These are phyloP conservation scores for Atherinosoma microstoma DNA, from an alignment of 2,797 vertebrate species.

Conservation along the genomic window DNA sequence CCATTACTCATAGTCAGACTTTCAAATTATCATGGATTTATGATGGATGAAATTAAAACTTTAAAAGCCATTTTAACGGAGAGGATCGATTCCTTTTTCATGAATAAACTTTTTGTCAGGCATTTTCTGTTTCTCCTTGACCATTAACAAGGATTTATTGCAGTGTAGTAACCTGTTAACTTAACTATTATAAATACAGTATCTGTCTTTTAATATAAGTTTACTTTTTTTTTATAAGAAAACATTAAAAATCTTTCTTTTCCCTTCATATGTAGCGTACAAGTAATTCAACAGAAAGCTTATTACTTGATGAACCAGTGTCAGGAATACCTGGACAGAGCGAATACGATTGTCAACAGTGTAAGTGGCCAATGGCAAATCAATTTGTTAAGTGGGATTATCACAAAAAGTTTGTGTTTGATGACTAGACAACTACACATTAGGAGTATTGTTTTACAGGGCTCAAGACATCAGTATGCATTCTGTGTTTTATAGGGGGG, in stretches of 20 bases:
- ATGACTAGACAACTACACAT: neutral
- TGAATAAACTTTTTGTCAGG: neutral
- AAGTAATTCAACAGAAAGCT: constrained; percentile 48
- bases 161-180: neutral
- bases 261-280: constrained; percentile 42
- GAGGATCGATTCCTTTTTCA: neutral
- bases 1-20: neutral
- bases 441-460: neutral
- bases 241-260: neutral
- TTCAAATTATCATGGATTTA: neutral
- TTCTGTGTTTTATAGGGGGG: constrained; percentile 66
- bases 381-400: neutral
- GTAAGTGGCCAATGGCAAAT: constrained; percentile 63
- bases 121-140: neutral
- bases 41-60: neutral
- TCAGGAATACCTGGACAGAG: constrained; percentile 56
- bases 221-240: neutral
- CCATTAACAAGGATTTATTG: neutral
- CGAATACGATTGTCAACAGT: constrained; percentile 45
- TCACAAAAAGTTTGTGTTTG: neutral
- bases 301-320: constrained; percentile 46
- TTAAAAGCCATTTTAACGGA: neutral
- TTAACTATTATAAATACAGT: neutral
- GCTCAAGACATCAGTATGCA: neutral
- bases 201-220: neutral